Percentiles rank a stretch among this genome's conserved stretches.
Evolutionary conservation across 2,797 vertebrate genomes (phyloP).

Genomic region (Cichlasoma orientale): DNA sequence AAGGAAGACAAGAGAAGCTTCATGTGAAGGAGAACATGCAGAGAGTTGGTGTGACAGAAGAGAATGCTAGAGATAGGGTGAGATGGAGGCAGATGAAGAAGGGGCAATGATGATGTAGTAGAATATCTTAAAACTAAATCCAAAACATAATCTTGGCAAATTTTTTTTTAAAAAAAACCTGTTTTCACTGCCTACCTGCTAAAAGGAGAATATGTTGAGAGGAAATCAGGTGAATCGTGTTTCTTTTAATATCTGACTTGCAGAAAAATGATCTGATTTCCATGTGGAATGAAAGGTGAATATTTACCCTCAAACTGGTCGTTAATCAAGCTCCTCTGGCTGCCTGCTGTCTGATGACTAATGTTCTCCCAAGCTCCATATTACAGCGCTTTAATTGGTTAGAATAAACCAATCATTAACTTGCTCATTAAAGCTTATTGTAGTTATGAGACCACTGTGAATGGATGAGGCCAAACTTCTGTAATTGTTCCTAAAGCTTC

Average conservation of each 20-base stretch:
- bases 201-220: not conserved
- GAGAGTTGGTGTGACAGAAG: not conserved
- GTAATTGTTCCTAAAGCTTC: conserved; percentile 39
- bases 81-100: not conserved
- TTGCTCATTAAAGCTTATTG: conserved; percentile 62
- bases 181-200: conserved; percentile 4
- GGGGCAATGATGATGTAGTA: not conserved
- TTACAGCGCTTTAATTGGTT: conserved; percentile 58
- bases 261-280: conserved; percentile 41
- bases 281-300: conserved; percentile 50
- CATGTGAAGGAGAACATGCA: not conserved
- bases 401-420: conserved; percentile 63
- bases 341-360: conserved; percentile 60
- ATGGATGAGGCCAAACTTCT: conserved; percentile 31
- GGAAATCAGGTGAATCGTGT: conserved; percentile 1
- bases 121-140: not conserved
- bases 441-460: conserved; percentile 35
- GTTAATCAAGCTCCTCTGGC: conserved; percentile 55
- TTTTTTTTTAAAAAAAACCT: not conserved
- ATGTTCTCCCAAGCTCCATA: conserved; percentile 52
- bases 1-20: not conserved
- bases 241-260: conserved; percentile 21
- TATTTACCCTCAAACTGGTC: conserved; percentile 42
- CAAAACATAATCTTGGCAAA: not conserved
- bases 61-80: not conserved